Evolutionary conservation across 2,797 vertebrate species (phyloP), one percentile per base, ranked within the genome.

Genomic region (Lateolabrax maculatus): DNA sequence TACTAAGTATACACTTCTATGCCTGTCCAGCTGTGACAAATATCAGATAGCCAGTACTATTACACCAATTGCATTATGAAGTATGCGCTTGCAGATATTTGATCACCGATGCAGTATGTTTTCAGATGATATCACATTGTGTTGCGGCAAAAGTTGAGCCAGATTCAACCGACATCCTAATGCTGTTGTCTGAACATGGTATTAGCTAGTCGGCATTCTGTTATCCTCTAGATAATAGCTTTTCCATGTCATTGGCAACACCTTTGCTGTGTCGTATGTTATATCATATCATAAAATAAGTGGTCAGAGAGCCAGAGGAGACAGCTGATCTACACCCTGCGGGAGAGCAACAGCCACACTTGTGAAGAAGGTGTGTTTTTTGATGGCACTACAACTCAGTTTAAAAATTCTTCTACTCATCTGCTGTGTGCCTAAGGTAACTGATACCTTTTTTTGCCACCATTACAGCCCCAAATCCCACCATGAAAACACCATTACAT

Each of bases 221-320:
- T 31, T 39, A 44, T 36, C 36, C 5, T 70, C 9, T 2, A 58
- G 19, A 71, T 81, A 79, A 77, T 0, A 62, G 16, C 13, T 53
- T 46, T 61, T 70, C 57, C 62, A 51, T 21, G 34, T 64, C 69
- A 74, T 64, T 75, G 60, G 65, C 65, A 75, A 77, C 76, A 75
- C 49, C 79, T 87, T 78, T 21, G 71, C 48, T 34, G 4, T 34
- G 61, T 36, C 34, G 34, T 37, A 57, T 60, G 37, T 6, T 61
- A 25, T 27, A 71, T 68, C 29, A 41, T 64, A 83, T 68, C 53
- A 66, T 27, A 70, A 75, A 73, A 66, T 52, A 68, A 53, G 25
- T n/a, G 62, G 72, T 63, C 16, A 46, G 8, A 36, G 53, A 58
- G 46, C 16, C 34, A 41, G 21, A 44, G 27, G 18, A 53, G 25